Conservation (phyloP, 2,113 vertebrate genomes). For the Etia nguti region DNA sequence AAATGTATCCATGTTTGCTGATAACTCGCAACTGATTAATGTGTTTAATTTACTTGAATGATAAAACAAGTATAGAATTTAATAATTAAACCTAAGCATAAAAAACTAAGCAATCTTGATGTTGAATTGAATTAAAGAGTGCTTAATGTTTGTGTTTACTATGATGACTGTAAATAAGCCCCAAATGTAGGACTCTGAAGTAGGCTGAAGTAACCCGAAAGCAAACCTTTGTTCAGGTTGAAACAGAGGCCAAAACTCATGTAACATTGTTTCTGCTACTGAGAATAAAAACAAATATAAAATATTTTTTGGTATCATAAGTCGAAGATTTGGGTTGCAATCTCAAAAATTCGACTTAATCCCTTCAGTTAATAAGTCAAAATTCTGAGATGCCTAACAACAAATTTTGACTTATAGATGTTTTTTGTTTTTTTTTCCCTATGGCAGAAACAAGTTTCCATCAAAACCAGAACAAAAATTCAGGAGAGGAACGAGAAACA, state of each 20-base stretch:
- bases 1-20: background rate
- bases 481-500: background rate
- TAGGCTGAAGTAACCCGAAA: background rate
- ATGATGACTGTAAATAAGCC: background rate
- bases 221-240: background rate
- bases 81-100: background rate
- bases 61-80: background rate
- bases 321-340: fast-evolving
- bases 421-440: background rate
- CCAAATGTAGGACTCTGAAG: background rate
- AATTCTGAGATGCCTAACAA: background rate
- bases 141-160: background rate
- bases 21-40: background rate
- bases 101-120: background rate
- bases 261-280: background rate
- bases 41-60: background rate
- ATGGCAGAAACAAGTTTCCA: background rate
- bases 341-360: too few relatives aligned
- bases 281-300: fast-evolving
- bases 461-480: background rate
- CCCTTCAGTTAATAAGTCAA: background rate
- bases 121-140: fast-evolving
- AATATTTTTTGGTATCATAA: fast-evolving
- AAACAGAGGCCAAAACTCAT: background rate
- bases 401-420: background rate